A percentile compares a stretch with the other conserved stretches of the same genome.
These are phyloP conservation scores for Mamestra configurata DNA, from an alignment of 1,140 invertebrate species.

Conservation along the genomic window DNA sequence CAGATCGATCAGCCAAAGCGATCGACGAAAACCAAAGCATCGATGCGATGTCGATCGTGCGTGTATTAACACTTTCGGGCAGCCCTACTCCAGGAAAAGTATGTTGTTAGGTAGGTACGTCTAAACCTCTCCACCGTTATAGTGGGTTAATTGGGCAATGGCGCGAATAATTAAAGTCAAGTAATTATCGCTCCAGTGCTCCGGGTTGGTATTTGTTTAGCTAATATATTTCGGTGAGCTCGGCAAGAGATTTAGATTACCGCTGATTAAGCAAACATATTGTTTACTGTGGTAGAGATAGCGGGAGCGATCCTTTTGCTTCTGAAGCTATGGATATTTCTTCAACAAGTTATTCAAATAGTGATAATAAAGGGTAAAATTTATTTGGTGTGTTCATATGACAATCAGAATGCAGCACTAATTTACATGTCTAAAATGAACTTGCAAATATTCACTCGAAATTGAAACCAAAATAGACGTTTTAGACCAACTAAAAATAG, in stretches of 20 bases:
- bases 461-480: not conserved
- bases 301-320: no score
- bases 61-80: not conserved
- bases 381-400: no score
- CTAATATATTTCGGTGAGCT: not conserved
- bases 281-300: not conserved
- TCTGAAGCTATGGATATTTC: no score
- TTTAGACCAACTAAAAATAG: constrained; percentile 15
- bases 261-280: not conserved
- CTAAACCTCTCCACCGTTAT: constrained; percentile 19
- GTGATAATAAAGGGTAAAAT: no score
- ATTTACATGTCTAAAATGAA: no score
- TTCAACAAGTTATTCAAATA: no score
- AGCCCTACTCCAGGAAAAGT: constrained; percentile 3
- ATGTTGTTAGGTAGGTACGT: not conserved
- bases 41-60: no score
- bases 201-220: constrained; percentile 8
- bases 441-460: not conserved
- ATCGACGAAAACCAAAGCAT: no score
- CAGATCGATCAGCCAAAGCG: no score
- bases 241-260: not conserved
- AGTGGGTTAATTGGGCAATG: constrained; percentile 41
- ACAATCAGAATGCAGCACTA: no score
- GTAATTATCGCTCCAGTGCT: constrained; percentile 24
- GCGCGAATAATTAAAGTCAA: constrained; percentile 34